phyloP scores from a whole-genome alignment of 2,113 vertebrate genomes.

The Anoplopoma fimbria region DNA sequence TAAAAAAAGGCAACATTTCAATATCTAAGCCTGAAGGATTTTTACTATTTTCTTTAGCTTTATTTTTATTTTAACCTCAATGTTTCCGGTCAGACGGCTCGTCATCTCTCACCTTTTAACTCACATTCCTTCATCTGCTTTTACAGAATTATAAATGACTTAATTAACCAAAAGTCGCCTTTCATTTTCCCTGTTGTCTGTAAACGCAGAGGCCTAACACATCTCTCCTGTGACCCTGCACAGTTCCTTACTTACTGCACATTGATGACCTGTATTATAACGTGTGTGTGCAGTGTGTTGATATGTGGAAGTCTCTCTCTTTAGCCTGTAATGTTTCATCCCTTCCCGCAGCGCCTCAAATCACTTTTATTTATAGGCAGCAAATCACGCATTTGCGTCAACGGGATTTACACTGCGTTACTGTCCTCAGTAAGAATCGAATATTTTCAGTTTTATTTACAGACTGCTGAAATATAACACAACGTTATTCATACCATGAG shows the following conservation, averaged over 20 bases:
- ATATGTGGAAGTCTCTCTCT: background rate
- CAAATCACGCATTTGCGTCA: background rate
- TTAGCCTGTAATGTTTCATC: background rate
- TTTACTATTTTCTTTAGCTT: background rate
- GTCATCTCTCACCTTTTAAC: background rate
- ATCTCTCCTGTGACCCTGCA: background rate
- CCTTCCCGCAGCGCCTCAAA: too few species aligned
- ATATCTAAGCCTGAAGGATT: background rate
- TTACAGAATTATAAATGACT: too few species aligned
- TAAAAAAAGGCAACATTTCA: constrained; percentile 26
- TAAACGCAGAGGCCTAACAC: too few species aligned
- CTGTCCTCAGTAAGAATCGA: too few species aligned
- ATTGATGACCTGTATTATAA: background rate
- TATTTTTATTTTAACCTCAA: too few species aligned
- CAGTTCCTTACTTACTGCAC: too few species aligned
- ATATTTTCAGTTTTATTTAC: too few species aligned
- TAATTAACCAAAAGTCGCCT: too few species aligned
- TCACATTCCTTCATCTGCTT: background rate
- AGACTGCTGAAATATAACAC: background rate
- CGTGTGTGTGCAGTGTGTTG: background rate
- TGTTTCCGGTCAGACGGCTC: too few species aligned
- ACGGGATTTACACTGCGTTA: background rate
- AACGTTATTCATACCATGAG: background rate
- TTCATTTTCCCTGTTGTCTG: too few species aligned
- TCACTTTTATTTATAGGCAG: background rate